Percentiles rank a stretch among this genome's conserved stretches.
Evolutionary conservation across 1,140 invertebrate genomes (phyloP).

Genomic region (Trichonephila clavata): DNA sequence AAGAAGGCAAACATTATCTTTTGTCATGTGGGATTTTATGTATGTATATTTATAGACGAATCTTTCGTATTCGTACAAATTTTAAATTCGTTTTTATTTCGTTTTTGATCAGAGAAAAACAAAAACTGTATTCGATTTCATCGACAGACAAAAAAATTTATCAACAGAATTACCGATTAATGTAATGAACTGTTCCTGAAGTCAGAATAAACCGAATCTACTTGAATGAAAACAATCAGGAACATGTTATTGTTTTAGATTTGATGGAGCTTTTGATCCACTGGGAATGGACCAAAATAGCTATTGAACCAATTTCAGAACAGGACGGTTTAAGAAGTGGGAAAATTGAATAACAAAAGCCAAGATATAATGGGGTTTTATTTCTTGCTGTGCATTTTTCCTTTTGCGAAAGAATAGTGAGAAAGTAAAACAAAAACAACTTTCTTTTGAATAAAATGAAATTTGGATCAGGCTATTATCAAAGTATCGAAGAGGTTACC

Average conservation of each 20-base stretch:
- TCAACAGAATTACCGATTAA: background rate
- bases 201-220: background rate
- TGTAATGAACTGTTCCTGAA: background rate
- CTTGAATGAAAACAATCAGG: background rate
- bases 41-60: background rate
- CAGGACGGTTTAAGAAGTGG: background rate
- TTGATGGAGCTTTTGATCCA: constrained; percentile 6
- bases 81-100: background rate
- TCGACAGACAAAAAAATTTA: background rate
- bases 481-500: background rate
- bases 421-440: background rate
- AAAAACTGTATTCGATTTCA: background rate
- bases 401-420: constrained; percentile 12
- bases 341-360: constrained; percentile 19
- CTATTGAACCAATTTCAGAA: background rate
- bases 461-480: background rate
- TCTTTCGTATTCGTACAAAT: background rate
- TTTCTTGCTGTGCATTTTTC: background rate
- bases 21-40: background rate
- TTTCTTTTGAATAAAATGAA: constrained; percentile 11
- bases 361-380: constrained; percentile 9
- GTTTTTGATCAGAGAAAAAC: background rate
- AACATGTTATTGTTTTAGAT: background rate
- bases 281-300: constrained; percentile 17
- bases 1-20: background rate